Conservation (phyloP, 2,113 vertebrate species). For the Antechinus stuartii region DNA sequence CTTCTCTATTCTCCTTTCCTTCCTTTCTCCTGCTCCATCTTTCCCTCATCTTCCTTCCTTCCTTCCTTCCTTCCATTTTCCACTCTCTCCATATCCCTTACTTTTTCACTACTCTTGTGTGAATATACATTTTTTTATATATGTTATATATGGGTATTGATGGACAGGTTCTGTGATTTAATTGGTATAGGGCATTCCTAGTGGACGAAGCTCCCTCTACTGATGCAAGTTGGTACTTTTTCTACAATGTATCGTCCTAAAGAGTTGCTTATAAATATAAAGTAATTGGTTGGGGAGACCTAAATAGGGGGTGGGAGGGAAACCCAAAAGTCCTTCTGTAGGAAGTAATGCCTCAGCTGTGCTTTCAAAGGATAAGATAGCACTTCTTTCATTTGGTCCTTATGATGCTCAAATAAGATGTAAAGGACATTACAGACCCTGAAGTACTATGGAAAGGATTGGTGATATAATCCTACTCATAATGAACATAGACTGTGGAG, state of each 20-base stretch:
- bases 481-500: background rate
- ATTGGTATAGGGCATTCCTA: background rate
- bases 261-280: background rate
- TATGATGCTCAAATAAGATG: background rate
- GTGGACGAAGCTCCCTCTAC: background rate
- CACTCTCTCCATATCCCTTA: background rate
- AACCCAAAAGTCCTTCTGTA: background rate
- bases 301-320: background rate
- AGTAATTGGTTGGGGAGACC: background rate
- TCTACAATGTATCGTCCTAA: background rate
- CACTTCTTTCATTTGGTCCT: background rate
- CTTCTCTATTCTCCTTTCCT: background rate
- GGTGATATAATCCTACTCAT: background rate
- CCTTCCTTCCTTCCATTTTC: no score
- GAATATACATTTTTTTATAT: background rate
- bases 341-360: background rate
- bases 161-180: background rate
- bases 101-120: background rate
- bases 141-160: background rate
- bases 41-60: no score
- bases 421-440: background rate
- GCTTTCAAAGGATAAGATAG: background rate
- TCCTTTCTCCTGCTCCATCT: no score
- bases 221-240: background rate
- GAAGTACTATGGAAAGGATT: background rate